Base-by-base conservation (phyloP, 2,113 vertebrate species). In the Sialia sialis region DNA sequence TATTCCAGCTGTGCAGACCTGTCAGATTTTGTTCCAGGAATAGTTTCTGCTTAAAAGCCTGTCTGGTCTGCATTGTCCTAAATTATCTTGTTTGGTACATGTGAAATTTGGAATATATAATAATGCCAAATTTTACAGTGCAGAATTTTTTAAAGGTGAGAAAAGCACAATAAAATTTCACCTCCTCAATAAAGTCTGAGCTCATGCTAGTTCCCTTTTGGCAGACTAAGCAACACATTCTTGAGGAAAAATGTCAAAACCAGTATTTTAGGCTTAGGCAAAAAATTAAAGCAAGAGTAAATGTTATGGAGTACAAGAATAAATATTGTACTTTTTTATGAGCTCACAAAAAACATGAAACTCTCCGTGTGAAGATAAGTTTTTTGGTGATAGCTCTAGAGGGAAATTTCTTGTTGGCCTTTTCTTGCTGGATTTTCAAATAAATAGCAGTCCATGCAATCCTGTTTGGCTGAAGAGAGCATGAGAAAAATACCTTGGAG, bases 231-330 rank as follows among this genome's bases (percentile, higher is more conserved):
- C 34, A 93, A 64, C 16, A 20, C 8, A 34, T 84, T 34, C 22
- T 76, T 41, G 59, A 76, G 38, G 26, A 69, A 85, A 79, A 89
- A 73, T 64, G 32, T 94, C 64, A 91, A 90, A 94, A 26, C 6
- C 29, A 62, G 44, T 84, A 82, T 87, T 94, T 90, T 79, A 79
- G 93, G 21, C 46, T 89, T 76, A 41, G 38, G 41, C 54, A 89
- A 89, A 92, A 91, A 94, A 77, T 34, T 54, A 89, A 89, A 93
- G 25, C 39, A 75, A 54, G 59, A 81, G 18, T 51, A 92, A 89
- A 73, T 0, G 1, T 73, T 86, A 62, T 19, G 22, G 55, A 83
- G 59, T 68, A 90, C 62, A 85, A 51, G 62, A 68, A 22, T 79
- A 88, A 91, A 90, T 70, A 60, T 32, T 63, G 66, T 77, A 67